Percentiles rank a stretch among this genome's conserved stretches.
phyloP scores from a whole-genome alignment of 2,888 invertebrate genomes.

The Hirtodrosophila confusa region DNA sequence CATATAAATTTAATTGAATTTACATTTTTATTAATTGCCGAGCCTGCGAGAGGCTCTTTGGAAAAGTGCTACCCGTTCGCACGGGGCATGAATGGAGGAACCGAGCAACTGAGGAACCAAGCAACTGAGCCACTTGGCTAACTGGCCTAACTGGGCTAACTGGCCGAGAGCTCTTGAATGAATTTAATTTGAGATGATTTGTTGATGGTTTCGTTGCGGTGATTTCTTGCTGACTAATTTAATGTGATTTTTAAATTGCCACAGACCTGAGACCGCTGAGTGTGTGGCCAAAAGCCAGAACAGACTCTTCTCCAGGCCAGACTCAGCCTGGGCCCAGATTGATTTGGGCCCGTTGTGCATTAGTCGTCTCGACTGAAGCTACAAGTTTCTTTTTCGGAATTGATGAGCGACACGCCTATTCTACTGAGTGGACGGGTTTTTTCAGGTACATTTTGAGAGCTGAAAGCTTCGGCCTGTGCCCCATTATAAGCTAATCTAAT shows the following conservation, averaged over 20 bases:
- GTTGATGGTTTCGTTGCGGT: slow-evolving; percentile 79
- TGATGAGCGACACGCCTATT: slow-evolving; percentile 63
- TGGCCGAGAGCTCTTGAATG: slow-evolving; percentile 62
- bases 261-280: slow-evolving; percentile 48
- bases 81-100: slow-evolving; percentile 54
- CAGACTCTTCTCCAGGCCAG: not conserved
- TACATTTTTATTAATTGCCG: slow-evolving; percentile 83
- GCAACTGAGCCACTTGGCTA: no score
- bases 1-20: slow-evolving; percentile 84
- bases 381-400: slow-evolving; percentile 31
- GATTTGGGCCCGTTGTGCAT: slow-evolving; percentile 60
- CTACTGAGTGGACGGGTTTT: slow-evolving; percentile 2
- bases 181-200: slow-evolving; percentile 80
- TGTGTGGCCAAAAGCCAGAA: slow-evolving; percentile 54
- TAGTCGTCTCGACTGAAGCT: slow-evolving; percentile 25
- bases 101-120: no score
- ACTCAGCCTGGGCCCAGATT: slow-evolving; percentile 43
- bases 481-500: slow-evolving; percentile 64
- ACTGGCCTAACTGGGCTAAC: slow-evolving; percentile 6
- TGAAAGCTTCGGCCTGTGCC: not conserved
- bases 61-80: slow-evolving; percentile 54
- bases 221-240: slow-evolving; percentile 82
- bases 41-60: slow-evolving; percentile 9
- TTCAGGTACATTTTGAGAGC: not conserved
- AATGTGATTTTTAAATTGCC: slow-evolving; percentile 80